Evolutionary conservation across 2,888 invertebrate species (phyloP).

Genomic region (Leptinotarsa juncta): DNA sequence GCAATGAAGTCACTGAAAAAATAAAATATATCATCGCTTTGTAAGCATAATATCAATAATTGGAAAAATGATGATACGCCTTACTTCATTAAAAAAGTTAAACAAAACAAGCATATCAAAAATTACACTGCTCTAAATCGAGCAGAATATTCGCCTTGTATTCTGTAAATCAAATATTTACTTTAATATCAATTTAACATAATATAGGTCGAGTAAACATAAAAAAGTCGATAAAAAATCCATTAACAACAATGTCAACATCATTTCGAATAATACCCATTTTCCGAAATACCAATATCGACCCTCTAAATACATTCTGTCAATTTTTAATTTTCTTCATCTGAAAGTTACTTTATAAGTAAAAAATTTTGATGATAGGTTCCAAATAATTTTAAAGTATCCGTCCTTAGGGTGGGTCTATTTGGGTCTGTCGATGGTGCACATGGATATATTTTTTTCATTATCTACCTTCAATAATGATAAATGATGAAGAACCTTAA

Average conservation of each 20-base stretch:
- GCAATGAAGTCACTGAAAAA: too few species aligned
- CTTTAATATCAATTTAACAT: slow-evolving; percentile 38
- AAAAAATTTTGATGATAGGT: too few species aligned
- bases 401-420: too few species aligned
- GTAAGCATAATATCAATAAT: too few species aligned
- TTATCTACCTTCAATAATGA: too few species aligned
- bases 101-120: slow-evolving; percentile 6
- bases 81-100: not conserved
- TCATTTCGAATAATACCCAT: not conserved
- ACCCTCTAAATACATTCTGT: not conserved
- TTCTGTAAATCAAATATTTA: slow-evolving; percentile 37
- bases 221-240: slow-evolving; percentile 34
- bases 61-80: too few species aligned
- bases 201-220: slow-evolving; percentile 32
- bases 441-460: too few species aligned
- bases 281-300: slow-evolving; percentile 3
- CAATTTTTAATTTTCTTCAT: not conserved
- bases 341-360: not conserved
- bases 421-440: too few species aligned
- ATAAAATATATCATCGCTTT: too few species aligned
- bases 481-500: too few species aligned
- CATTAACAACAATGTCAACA: slow-evolving; percentile 32
- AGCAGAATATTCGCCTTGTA: slow-evolving; percentile 31
- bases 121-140: slow-evolving; percentile 6
- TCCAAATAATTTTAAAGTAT: too few species aligned